phyloP scores from a whole-genome alignment of 2,797 vertebrate species.

The Neostethus bicornis region DNA sequence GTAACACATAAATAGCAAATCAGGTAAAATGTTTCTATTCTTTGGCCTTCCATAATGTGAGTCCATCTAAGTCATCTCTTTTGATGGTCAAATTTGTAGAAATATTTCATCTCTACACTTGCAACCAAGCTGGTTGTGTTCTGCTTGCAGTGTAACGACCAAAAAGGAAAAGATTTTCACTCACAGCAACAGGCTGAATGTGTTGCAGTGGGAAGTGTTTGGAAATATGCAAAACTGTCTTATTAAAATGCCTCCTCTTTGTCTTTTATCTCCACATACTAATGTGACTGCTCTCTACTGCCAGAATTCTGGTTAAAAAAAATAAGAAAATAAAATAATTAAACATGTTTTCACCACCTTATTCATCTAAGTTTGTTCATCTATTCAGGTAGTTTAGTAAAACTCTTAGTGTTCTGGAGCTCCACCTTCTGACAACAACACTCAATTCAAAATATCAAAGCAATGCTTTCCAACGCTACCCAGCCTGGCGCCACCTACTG shows the following conservation, averaged over 20 bases:
- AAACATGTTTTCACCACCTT: background rate
- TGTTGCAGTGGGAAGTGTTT: background rate
- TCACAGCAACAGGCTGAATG: background rate
- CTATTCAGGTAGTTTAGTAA: background rate
- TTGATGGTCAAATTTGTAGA: background rate
- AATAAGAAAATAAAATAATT: background rate
- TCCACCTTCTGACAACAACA: background rate
- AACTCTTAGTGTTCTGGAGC: background rate
- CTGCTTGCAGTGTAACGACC: background rate
- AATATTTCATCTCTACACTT: too few relatives aligned
- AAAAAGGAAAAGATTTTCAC: background rate
- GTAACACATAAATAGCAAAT: background rate
- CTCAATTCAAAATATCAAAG: background rate
- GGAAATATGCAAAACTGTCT: background rate
- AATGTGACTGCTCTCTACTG: background rate
- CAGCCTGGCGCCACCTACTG: too few relatives aligned
- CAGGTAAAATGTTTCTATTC: background rate
- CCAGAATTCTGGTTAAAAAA: background rate
- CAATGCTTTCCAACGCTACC: slow-evolving; percentile 1
- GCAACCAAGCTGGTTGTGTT: background rate
- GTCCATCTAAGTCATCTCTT: background rate
- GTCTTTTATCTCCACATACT: background rate
- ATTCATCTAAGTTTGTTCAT: background rate
- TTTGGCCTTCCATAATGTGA: background rate
- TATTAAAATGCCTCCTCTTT: background rate